Base-by-base conservation (phyloP, 2,888 invertebrate genomes). In the Eupithecia insigniata region DNA sequence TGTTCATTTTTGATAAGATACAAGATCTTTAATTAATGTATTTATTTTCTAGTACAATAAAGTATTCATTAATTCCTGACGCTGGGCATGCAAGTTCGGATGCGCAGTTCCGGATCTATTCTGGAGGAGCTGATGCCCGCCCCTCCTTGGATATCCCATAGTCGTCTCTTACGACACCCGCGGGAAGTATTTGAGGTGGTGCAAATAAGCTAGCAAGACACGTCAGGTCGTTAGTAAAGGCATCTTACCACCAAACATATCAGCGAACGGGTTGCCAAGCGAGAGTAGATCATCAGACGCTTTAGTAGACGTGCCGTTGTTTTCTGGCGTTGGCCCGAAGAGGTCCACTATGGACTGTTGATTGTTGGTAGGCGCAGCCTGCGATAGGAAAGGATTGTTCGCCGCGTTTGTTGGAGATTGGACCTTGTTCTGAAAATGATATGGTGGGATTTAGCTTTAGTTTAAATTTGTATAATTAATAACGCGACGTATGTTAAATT, bases 181-280 rank as follows among this genome's bases (percentile, higher is more conserved):
- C 7, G 10, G 46, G 2, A 46, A 46, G 46, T 22, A 3, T n/a
- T 46, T 22, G 10, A 10, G 10, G 10, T n/a, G 10, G 46, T 46
- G 22, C 10, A 8, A 46, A 22, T 46, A 16, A 16, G 3, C 22
- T 2, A 1, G 2, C 12, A 22, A n/a, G 4, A 7, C 10, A 26
- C 26, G 12, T 2, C 26, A 26, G 26, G 22, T 55, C 26, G 1
- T 55, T 8, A 22, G 58, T 58, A 30, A 18, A 72, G 65, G 64
- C 66, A 55, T 77, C 88, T 87, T 82, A 94, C 95, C 95, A 80
- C 96, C 95, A 86, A 97, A 97, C 96, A 97, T 97, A 85, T 98
- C 97, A 51, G 98, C 97, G 88, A 99, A 99, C 14, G 99, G 99
- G 94, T 99, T 99, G 62, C 97, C 97, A 78, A 98, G 95, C 84